Percentiles rank a stretch among this genome's conserved stretches.
Conservation (phyloP, 2,888 invertebrate species). For the Rapana venosa region DNA sequence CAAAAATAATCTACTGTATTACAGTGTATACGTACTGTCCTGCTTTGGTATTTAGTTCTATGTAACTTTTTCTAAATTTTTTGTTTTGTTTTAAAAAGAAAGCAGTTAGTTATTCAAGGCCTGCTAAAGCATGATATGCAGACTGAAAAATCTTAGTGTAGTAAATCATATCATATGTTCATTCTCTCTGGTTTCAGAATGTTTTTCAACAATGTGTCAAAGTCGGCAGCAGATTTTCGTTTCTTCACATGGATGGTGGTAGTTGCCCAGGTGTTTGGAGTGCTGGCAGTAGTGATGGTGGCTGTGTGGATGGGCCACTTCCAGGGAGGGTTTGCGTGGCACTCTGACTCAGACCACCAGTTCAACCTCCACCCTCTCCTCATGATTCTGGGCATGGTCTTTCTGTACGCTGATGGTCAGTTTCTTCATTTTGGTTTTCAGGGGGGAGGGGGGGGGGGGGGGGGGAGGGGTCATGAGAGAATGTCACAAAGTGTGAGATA, state of each 20-base stretch:
- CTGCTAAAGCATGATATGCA: no score
- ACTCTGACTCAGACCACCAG: slow-evolving; percentile 80
- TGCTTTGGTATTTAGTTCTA: no score
- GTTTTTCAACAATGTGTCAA: slow-evolving; percentile 51
- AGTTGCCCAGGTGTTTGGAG: slow-evolving; percentile 72
- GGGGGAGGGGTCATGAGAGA: background rate
- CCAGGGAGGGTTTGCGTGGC: slow-evolving; percentile 82
- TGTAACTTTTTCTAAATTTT: no score
- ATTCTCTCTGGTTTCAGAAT: slow-evolving; percentile 37
- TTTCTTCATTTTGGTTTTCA: background rate
- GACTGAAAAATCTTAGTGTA: no score
- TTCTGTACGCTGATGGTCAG: slow-evolving; percentile 89
- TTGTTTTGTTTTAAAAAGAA: no score
- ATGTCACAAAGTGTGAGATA: no score
- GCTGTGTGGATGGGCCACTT: slow-evolving; percentile 83
- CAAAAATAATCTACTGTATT: no score
- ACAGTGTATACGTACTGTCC: no score
- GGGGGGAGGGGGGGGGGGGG: background rate
- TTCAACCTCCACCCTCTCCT: slow-evolving; percentile 94
- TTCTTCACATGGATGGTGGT: slow-evolving; percentile 72
- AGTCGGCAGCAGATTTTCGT: slow-evolving; percentile 52
- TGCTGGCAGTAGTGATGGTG: slow-evolving; percentile 78
- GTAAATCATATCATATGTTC: background rate
- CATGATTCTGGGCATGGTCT: slow-evolving; percentile 89
- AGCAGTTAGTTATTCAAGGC: no score